These are phyloP conservation scores for Enteromius thamalakanensis DNA, from an alignment of 2,797 vertebrate genomes.

Conservation along the genomic window DNA sequence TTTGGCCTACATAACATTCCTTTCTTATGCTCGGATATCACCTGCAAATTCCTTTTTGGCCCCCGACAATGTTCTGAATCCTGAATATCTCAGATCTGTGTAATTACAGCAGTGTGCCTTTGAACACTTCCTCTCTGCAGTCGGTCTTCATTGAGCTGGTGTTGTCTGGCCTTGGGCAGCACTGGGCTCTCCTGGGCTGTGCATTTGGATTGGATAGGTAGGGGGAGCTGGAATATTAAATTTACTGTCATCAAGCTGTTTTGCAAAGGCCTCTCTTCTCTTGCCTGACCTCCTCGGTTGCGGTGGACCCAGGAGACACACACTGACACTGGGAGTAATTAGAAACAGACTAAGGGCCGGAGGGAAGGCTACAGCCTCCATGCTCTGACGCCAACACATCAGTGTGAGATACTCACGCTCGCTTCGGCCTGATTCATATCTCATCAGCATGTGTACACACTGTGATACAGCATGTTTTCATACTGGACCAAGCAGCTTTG, in stretches of 20 bases:
- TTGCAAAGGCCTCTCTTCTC: constrained; percentile 51
- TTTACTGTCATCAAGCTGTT: constrained; percentile 66
- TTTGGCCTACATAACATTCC: neutral
- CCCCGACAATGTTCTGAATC: neutral
- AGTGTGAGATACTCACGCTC: constrained; percentile 66
- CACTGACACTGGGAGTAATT: constrained; percentile 74
- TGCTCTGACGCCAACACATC: constrained; percentile 42
- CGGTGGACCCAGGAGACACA: constrained; percentile 66
- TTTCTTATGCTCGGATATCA: neutral
- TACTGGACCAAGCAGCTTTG: constrained; percentile 17
- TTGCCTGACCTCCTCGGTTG: constrained; percentile 67
- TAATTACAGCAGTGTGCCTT: constrained; percentile 42
- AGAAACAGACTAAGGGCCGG: constrained; percentile 71
- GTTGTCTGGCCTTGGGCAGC: constrained; percentile 33
- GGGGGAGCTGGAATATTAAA: constrained; percentile 59
- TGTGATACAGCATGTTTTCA: constrained; percentile 32
- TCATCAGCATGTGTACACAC: constrained; percentile 42
- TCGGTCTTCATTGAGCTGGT: constrained; percentile 26
- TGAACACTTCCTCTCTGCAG: constrained; percentile 54
- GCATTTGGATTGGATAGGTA: constrained; percentile 34
- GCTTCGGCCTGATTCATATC: constrained; percentile 28
- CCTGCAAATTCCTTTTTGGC: constrained; percentile 32
- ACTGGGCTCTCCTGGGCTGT: constrained; percentile 44
- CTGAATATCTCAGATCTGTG: constrained; percentile 4
- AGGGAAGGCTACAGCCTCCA: constrained; percentile 58